Evolutionary conservation across 2,797 vertebrate genomes (phyloP).

Genomic region (Heteromormyrus szaboi): DNA sequence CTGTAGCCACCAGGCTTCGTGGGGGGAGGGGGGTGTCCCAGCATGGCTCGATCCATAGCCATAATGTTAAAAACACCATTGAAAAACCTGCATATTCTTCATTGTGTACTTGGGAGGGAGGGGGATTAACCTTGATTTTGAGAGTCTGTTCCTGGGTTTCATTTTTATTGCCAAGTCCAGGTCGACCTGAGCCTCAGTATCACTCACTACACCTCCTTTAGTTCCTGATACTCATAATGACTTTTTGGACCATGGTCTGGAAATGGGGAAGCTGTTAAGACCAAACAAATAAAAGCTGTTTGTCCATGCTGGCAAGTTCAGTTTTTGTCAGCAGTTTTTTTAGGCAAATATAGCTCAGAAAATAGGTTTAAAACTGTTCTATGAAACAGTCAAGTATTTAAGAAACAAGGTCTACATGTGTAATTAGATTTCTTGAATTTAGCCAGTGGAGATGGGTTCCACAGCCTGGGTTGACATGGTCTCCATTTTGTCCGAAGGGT

Average conservation of each 20-base stretch:
- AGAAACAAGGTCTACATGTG: neutral
- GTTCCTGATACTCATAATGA: neutral
- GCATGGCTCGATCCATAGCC: neutral
- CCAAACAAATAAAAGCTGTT: conserved; percentile 1
- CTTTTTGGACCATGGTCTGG: conserved; percentile 16
- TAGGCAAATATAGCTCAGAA: conserved; percentile 1
- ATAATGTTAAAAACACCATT: neutral
- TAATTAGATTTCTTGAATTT: neutral
- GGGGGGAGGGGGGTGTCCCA: neutral
- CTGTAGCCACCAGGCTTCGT: neutral
- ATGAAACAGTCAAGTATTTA: neutral
- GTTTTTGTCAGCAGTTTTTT: neutral
- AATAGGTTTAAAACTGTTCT: neutral
- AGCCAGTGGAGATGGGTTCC: neutral
- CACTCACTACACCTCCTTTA: neutral
- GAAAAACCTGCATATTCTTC: neutral
- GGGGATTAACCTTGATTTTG: neutral
- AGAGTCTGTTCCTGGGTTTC: neutral
- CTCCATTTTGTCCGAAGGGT: neutral
- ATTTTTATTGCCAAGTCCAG: neutral
- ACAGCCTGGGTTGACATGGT: neutral
- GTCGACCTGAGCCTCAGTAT: neutral
- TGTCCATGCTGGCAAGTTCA: neutral
- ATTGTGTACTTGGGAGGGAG: neutral
- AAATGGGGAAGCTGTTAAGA: conserved; percentile 8